These are phyloP conservation scores for Callimorpha dominula DNA, from an alignment of 2,888 invertebrate genomes.

Conservation along the genomic window DNA sequence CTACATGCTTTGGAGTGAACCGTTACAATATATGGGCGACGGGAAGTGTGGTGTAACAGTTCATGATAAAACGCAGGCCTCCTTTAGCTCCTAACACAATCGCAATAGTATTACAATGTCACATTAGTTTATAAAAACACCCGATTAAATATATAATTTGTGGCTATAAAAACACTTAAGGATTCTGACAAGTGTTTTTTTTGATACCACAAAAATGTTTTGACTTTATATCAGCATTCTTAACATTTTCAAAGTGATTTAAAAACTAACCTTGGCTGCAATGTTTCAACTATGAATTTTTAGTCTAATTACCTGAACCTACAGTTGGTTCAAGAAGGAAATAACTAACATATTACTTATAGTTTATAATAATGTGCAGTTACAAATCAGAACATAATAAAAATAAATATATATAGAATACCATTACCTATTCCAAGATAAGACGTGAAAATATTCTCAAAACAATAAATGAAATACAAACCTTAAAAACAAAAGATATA, in stretches of 20 bases:
- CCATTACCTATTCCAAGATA: background rate
- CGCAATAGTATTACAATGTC: slow-evolving; percentile 21
- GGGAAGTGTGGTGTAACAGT: slow-evolving; percentile 50
- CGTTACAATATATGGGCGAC: slow-evolving; percentile 62
- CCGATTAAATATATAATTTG: background rate
- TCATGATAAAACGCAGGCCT: slow-evolving; percentile 42
- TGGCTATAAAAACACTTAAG: background rate
- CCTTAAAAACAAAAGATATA: slow-evolving; percentile 39
- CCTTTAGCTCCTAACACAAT: slow-evolving; percentile 35
- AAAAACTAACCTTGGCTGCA: background rate
- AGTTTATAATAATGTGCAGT: background rate
- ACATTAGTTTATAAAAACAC: background rate
- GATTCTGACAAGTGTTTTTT: background rate
- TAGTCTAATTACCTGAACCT: background rate
- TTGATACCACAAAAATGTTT: background rate
- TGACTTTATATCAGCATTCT: background rate
- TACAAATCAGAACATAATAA: background rate
- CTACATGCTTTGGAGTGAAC: slow-evolving; percentile 33
- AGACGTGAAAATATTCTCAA: background rate
- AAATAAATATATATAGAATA: background rate
- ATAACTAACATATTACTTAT: background rate
- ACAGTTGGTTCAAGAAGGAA: background rate
- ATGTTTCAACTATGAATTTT: background rate
- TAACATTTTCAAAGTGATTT: background rate
- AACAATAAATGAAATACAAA: slow-evolving; percentile 1